Evolutionary conservation across 2,113 vertebrate genomes (phyloP).

Genomic region (Callionymus lyra): DNA sequence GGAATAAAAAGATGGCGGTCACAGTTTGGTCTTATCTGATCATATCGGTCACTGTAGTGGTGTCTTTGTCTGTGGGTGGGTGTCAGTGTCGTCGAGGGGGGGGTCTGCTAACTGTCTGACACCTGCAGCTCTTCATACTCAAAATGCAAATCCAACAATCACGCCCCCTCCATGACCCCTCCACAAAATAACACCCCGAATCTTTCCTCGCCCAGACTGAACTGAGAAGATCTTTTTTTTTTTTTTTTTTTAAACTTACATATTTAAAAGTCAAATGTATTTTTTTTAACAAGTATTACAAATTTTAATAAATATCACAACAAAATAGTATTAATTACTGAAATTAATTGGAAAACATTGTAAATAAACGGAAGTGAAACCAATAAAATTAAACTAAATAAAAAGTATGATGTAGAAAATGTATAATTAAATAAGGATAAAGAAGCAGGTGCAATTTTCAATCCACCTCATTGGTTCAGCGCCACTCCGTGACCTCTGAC

Average conservation of each 20-base stretch:
- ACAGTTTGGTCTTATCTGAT: slow-evolving; percentile 34
- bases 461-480: too few relatives aligned
- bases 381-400: slow-evolving; percentile 3
- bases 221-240: slow-evolving; percentile 17
- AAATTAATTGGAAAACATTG: too few relatives aligned
- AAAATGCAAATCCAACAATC: slow-evolving; percentile 57
- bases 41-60: slow-evolving; percentile 44
- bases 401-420: too few relatives aligned
- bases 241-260: neutral
- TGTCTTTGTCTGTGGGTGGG: slow-evolving; percentile 14
- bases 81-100: slow-evolving; percentile 21
- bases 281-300: too few relatives aligned
- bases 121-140: slow-evolving; percentile 62
- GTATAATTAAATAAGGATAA: neutral
- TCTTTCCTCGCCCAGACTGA: slow-evolving; percentile 39
- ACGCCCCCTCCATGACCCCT: slow-evolving; percentile 37
- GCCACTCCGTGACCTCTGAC: slow-evolving; percentile 39
- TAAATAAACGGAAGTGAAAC: slow-evolving; percentile 19
- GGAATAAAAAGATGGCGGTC: slow-evolving; percentile 26
- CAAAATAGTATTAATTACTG: too few relatives aligned
- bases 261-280: too few relatives aligned
- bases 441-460: slow-evolving; percentile 39
- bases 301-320: too few relatives aligned
- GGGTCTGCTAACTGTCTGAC: slow-evolving; percentile 48
- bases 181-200: slow-evolving; percentile 36